A percentile compares a stretch with the other conserved stretches of the same genome.
Conservation (phyloP, 2,888 invertebrate genomes). For the Beris chalybata region DNA sequence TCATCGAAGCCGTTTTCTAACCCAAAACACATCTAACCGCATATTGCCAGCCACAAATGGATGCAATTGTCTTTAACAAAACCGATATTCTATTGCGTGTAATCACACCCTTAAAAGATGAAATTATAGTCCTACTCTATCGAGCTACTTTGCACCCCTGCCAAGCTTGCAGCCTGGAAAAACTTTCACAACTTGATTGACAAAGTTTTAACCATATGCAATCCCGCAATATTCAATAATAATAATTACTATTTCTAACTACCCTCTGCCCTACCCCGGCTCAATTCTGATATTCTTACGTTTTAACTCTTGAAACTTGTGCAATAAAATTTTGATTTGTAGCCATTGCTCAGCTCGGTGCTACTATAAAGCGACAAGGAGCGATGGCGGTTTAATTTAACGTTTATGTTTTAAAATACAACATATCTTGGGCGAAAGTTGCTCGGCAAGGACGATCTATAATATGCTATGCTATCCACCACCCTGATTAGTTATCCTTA, state of each 20-base stretch:
- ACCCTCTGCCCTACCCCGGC: not conserved
- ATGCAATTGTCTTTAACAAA: constrained; percentile 19
- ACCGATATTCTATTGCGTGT: constrained; percentile 24
- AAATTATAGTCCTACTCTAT: not conserved
- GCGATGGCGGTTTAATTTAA: too few relatives aligned
- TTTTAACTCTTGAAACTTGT: constrained; percentile 9
- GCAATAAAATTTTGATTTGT: constrained; percentile 20
- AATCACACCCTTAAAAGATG: constrained; percentile 17
- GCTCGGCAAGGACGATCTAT: too few relatives aligned
- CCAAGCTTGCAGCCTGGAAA: not conserved
- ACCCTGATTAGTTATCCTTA: too few relatives aligned
- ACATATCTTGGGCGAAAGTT: too few relatives aligned
- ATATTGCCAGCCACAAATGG: constrained; percentile 1
- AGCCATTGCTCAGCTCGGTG: not conserved
- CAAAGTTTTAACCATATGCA: constrained; percentile 32
- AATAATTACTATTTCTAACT: constrained; percentile 17
- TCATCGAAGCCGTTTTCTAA: not conserved
- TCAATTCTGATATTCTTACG: not conserved
- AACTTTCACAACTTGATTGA: constrained; percentile 22
- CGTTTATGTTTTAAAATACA: too few relatives aligned
- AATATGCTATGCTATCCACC: too few relatives aligned
- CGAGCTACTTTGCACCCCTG: not conserved
- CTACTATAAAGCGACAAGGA: too few relatives aligned
- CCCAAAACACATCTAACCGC: constrained; percentile 3
- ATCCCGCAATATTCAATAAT: constrained; percentile 32